These are phyloP conservation scores for Pterocles orientalis DNA, from an alignment of 2,113 vertebrate species.

Conservation along the genomic window DNA sequence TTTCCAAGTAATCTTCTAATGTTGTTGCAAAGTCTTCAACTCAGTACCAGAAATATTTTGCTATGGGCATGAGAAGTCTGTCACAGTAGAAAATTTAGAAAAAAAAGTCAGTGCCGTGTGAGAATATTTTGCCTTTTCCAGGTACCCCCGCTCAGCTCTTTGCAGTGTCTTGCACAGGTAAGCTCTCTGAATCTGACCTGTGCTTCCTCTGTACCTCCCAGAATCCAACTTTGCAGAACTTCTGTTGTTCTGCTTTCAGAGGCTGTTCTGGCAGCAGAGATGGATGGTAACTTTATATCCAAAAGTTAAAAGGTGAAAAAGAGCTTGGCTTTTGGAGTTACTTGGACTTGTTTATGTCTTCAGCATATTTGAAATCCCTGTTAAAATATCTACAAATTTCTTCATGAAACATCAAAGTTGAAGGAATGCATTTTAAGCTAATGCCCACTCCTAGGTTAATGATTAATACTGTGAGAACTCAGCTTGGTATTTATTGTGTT, in stretches of 20 bases:
- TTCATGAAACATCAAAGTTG: neutral
- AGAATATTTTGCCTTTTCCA: neutral
- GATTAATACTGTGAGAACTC: conserved; percentile 28
- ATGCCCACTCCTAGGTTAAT: neutral
- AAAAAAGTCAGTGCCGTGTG: neutral
- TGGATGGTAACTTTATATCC: neutral
- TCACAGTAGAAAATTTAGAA: neutral
- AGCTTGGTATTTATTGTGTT: neutral
- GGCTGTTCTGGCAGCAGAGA: neutral
- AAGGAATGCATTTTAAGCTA: neutral
- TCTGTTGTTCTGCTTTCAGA: neutral
- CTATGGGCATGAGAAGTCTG: neutral
- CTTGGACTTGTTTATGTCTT: neutral
- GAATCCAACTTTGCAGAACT: neutral
- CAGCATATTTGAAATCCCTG: neutral
- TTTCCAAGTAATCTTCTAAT: neutral
- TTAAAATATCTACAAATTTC: neutral
- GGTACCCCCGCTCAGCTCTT: neutral
- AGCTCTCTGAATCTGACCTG: neutral
- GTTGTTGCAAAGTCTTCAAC: neutral
- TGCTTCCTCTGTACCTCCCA: neutral
- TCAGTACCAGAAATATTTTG: neutral
- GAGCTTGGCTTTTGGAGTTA: neutral
- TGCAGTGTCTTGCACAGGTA: neutral
- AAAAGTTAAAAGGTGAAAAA: neutral